phyloP scores from a whole-genome alignment of 2,797 vertebrate genomes.

The Anguilla megastoma region DNA sequence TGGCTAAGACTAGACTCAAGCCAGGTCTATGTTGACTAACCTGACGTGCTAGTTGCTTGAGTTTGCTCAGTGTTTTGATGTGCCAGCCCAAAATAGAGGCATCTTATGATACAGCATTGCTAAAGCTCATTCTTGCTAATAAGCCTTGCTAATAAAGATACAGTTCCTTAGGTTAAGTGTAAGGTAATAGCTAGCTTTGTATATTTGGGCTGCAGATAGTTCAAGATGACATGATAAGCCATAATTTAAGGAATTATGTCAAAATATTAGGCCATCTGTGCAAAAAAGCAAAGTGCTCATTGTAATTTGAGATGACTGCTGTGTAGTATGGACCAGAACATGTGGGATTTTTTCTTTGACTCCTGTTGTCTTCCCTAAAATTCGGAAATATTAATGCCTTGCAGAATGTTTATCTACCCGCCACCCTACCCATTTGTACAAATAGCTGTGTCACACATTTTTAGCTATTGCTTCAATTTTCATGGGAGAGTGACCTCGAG shows the following conservation, averaged over 20 bases:
- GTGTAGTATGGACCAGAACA: neutral
- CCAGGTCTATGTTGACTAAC: neutral
- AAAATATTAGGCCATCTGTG: neutral
- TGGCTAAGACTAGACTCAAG: neutral
- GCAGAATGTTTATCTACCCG: neutral
- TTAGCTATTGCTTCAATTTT: neutral
- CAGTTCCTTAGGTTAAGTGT: neutral
- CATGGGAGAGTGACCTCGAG: neutral
- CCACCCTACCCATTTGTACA: neutral
- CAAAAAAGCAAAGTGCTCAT: neutral
- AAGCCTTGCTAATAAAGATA: neutral
- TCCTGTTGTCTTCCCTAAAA: neutral
- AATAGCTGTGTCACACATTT: neutral
- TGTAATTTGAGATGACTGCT: neutral
- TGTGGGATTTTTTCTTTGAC: neutral
- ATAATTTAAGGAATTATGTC: neutral
- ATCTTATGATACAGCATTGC: neutral
- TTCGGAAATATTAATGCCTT: neutral
- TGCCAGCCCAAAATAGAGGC: neutral
- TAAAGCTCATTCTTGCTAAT: neutral
- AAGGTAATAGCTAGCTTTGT: neutral
- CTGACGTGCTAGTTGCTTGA: neutral
- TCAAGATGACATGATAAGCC: neutral
- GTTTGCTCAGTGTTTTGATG: neutral
- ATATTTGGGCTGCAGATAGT: neutral